Evolutionary conservation across 2,797 vertebrate genomes (phyloP).

Genomic region (Heteromormyrus szaboi): DNA sequence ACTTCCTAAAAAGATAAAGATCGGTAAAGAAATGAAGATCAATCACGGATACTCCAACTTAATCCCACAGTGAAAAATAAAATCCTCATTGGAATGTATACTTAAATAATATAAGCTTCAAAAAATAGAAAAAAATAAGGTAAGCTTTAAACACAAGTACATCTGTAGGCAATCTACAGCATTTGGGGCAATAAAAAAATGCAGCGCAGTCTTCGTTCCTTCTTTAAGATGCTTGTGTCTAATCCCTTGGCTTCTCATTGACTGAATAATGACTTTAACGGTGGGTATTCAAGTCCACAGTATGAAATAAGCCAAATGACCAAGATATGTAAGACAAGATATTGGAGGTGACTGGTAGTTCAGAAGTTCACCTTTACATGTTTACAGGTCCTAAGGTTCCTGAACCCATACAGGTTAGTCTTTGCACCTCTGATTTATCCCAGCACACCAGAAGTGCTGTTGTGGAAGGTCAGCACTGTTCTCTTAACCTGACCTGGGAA

Average conservation of each 20-base stretch:
- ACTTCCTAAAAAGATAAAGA: slow-evolving; percentile 27
- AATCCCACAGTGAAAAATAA: slow-evolving; percentile 50
- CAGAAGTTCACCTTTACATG: neutral
- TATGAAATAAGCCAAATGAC: slow-evolving; percentile 44
- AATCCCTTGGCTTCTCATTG: slow-evolving; percentile 44
- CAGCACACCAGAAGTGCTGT: neutral
- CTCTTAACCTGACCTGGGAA: neutral
- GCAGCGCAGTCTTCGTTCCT: slow-evolving; percentile 31
- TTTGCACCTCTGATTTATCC: neutral
- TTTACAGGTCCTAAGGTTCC: slow-evolving; percentile 9
- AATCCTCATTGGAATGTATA: slow-evolving; percentile 32
- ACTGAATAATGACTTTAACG: slow-evolving; percentile 53
- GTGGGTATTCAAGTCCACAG: slow-evolving; percentile 42
- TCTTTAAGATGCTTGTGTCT: slow-evolving; percentile 34
- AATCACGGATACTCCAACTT: slow-evolving; percentile 35
- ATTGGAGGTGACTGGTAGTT: neutral
- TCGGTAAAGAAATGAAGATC: slow-evolving; percentile 14
- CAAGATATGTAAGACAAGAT: slow-evolving; percentile 4
- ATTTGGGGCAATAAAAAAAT: slow-evolving; percentile 15
- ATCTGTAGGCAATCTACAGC: slow-evolving; percentile 47
- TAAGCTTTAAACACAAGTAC: slow-evolving; percentile 58
- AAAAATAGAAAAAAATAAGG: slow-evolving; percentile 57
- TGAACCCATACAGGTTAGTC: neutral
- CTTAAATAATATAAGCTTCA: slow-evolving; percentile 35
- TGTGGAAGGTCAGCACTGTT: neutral